Evolutionary conservation across 2,797 vertebrate genomes (phyloP).

Genomic region (Anableps anableps): DNA sequence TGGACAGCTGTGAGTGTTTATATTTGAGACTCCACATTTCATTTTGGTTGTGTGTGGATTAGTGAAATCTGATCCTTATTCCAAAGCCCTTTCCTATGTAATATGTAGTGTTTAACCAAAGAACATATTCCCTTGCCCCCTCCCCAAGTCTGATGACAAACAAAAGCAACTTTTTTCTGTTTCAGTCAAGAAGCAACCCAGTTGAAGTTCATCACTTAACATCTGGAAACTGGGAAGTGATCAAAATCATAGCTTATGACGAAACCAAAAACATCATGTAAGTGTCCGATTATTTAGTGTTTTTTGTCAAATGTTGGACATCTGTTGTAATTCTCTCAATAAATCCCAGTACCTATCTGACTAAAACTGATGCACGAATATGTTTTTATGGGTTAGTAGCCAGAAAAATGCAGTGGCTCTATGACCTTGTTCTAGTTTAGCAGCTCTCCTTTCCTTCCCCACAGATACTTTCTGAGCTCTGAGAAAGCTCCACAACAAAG

Average conservation of each 20-base stretch:
- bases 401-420: neutral
- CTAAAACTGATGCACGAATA: neutral
- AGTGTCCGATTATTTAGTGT: slow-evolving; percentile 42
- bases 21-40: no score
- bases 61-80: neutral
- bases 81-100: neutral
- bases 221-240: slow-evolving; percentile 96
- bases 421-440: slow-evolving; percentile 54
- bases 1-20: no score
- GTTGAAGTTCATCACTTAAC: slow-evolving; percentile 90
- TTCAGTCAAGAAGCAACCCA: slow-evolving; percentile 85
- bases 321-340: neutral
- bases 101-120: neutral
- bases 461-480: slow-evolving; percentile 94
- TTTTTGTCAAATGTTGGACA: neutral
- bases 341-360: neutral
- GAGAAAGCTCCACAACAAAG: slow-evolving; percentile 88
- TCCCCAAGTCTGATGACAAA: neutral
- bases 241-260: slow-evolving; percentile 89
- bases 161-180: neutral
- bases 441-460: slow-evolving; percentile 29
- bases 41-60: no score
- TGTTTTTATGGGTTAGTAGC: slow-evolving; percentile 10
- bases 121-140: neutral
- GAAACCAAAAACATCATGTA: slow-evolving; percentile 89